Conservation (phyloP, 2,797 vertebrate genomes). For the Pelochelys cantorii region DNA sequence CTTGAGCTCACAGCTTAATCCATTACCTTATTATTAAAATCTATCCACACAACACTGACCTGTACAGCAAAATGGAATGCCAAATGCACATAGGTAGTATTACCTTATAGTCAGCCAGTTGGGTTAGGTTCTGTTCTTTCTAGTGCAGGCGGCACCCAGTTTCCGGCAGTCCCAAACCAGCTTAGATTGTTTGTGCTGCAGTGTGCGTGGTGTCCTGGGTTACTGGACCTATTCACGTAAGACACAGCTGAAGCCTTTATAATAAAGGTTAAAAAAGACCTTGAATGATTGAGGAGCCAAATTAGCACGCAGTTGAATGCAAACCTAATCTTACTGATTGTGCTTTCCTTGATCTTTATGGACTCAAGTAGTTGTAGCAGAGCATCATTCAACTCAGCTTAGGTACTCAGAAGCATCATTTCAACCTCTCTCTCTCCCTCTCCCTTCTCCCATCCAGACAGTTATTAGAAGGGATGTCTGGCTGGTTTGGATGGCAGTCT, state of each 20-base stretch:
- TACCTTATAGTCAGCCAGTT: background rate
- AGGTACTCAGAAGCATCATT: background rate
- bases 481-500: background rate
- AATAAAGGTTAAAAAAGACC: background rate
- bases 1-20: background rate
- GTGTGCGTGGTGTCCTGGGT: background rate
- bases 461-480: background rate
- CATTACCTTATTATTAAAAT: background rate
- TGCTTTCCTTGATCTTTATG: background rate
- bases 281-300: background rate
- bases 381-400: background rate
- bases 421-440: background rate
- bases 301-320: background rate
- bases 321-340: background rate
- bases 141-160: background rate
- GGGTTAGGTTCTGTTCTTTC: background rate
- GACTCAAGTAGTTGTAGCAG: background rate
- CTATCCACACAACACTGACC: background rate
- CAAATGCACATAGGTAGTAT: background rate
- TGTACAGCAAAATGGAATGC: background rate
- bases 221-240: background rate
- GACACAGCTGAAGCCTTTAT: background rate
- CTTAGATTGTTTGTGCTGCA: background rate
- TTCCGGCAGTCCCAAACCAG: background rate
- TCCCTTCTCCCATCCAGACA: background rate